phyloP scores from a whole-genome alignment of 2,888 invertebrate genomes.

The Zelleria hepariella region DNA sequence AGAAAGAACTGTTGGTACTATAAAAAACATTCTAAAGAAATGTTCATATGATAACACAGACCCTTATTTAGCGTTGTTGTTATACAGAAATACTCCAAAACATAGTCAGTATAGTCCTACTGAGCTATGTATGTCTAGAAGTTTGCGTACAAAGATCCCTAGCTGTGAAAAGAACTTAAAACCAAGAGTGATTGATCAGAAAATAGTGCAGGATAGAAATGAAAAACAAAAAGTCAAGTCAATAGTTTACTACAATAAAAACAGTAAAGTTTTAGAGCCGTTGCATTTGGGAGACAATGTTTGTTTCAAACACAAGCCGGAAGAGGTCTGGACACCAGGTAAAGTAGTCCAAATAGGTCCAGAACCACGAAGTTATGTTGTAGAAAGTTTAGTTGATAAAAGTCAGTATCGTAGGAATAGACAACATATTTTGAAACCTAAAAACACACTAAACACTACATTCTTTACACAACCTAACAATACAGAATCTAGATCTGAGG shows the following conservation, averaged over 20 bases:
- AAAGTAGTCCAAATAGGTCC: not conserved
- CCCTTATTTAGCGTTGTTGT: constrained; percentile 16
- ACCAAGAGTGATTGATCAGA: constrained; percentile 6
- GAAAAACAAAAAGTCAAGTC: constrained; percentile 1
- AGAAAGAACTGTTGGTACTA: constrained; percentile 11
- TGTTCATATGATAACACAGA: constrained; percentile 16
- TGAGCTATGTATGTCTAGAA: constrained; percentile 19
- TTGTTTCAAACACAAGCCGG: not conserved
- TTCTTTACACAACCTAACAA: too few relatives aligned
- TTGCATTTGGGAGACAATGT: not conserved
- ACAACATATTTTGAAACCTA: too few relatives aligned
- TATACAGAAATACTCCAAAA: constrained; percentile 18
- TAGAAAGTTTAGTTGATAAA: too few relatives aligned
- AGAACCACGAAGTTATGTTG: too few relatives aligned
- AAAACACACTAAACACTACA: too few relatives aligned
- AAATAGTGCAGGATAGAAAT: constrained; percentile 3
- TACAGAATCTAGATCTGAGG: too few relatives aligned
- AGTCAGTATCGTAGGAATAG: too few relatives aligned
- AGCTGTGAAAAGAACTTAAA: constrained; percentile 5
- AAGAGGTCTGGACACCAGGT: not conserved
- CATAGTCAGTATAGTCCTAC: constrained; percentile 17
- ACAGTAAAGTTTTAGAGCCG: constrained; percentile 10
- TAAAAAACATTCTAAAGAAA: constrained; percentile 17
- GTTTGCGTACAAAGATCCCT: constrained; percentile 16
- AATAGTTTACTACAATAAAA: constrained; percentile 10